phyloP scores from a whole-genome alignment of 35 echinoderm and acorn worm species.

The Apostichopus parvimensis region DNA sequence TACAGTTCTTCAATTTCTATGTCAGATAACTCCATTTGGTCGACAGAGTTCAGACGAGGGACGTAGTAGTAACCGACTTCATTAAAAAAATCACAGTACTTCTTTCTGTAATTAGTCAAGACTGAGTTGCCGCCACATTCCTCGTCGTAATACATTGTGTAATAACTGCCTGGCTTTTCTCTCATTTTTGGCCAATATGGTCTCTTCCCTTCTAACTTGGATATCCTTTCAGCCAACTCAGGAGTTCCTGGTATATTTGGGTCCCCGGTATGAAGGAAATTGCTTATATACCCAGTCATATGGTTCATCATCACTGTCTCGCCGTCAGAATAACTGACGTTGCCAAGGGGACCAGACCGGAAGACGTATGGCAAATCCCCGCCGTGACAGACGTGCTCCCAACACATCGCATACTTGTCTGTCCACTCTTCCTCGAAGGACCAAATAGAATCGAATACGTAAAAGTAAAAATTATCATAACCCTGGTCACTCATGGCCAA shows the following conservation, averaged over 20 bases:
- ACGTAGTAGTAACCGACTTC: slow-evolving; percentile 42
- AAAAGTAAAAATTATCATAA: slow-evolving; percentile 34
- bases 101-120: slow-evolving; percentile 25
- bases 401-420: slow-evolving; percentile 16
- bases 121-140: slow-evolving; percentile 21
- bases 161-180: slow-evolving; percentile 31
- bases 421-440: slow-evolving; percentile 58
- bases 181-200: slow-evolving; percentile 25
- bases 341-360: slow-evolving; percentile 43
- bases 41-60: slow-evolving; percentile 18
- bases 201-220: neutral
- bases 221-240: neutral
- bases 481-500: slow-evolving; percentile 44
- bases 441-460: slow-evolving; percentile 50
- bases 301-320: slow-evolving; percentile 39
- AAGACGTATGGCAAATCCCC: slow-evolving; percentile 62
- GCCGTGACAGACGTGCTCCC: slow-evolving; percentile 57
- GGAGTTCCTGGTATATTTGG: slow-evolving; percentile 56
- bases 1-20: neutral
- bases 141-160: slow-evolving; percentile 12
- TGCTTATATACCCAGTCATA: slow-evolving; percentile 49
- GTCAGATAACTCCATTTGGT: neutral
- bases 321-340: slow-evolving; percentile 16
- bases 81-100: slow-evolving; percentile 24
- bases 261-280: slow-evolving; percentile 61